These are phyloP conservation scores for Latrodectus geometricus DNA, from an alignment of 1,140 invertebrate species.

Conservation along the genomic window DNA sequence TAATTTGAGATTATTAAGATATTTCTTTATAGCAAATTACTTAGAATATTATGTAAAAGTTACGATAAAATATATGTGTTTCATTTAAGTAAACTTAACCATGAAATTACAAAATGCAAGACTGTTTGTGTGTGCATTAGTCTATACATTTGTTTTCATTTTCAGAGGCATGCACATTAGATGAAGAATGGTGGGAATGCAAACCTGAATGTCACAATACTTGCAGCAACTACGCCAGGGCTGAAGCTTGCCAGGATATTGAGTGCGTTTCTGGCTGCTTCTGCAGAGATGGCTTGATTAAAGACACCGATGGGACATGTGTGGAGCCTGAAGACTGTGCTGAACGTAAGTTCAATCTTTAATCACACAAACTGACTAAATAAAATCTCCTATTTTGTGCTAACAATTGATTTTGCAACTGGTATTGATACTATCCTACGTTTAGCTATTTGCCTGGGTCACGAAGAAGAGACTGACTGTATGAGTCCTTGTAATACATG, in stretches of 20 bases:
- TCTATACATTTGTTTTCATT: neutral
- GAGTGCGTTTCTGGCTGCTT: slow-evolving; percentile 29
- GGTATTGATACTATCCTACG: neutral
- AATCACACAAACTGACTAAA: neutral
- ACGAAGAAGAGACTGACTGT: slow-evolving; percentile 26
- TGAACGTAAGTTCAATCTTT: slow-evolving; percentile 11
- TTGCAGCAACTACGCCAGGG: slow-evolving; percentile 22
- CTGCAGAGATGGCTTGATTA: slow-evolving; percentile 22
- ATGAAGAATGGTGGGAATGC: slow-evolving; percentile 44
- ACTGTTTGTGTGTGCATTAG: too few relatives aligned
- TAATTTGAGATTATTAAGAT: too few relatives aligned
- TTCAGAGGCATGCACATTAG: slow-evolving; percentile 14
- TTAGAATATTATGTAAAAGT: too few relatives aligned
- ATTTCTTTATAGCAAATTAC: too few relatives aligned
- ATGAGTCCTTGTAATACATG: slow-evolving; percentile 35
- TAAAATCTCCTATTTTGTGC: neutral
- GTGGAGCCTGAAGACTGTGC: slow-evolving; percentile 34
- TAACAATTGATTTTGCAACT: neutral
- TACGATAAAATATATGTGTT: too few relatives aligned
- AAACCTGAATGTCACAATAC: slow-evolving; percentile 31
- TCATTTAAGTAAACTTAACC: too few relatives aligned
- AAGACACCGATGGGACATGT: slow-evolving; percentile 30
- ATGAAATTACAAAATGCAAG: too few relatives aligned
- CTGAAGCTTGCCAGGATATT: neutral
- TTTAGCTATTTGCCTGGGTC: neutral